These are phyloP conservation scores for Myotis findleyi DNA, from an alignment of 2,797 vertebrate genomes.

Conservation along the genomic window DNA sequence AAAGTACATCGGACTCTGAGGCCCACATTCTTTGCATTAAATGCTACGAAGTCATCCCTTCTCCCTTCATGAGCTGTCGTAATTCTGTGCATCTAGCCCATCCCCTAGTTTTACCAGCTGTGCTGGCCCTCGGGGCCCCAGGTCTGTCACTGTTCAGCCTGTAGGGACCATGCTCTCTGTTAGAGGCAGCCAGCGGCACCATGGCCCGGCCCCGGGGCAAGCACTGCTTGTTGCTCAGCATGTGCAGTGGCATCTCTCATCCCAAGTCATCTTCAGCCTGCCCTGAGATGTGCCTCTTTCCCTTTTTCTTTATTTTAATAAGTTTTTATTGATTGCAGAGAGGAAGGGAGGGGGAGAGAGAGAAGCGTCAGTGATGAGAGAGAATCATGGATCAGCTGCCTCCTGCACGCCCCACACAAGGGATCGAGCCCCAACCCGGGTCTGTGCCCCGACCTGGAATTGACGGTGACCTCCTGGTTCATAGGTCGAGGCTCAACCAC, in stretches of 20 bases:
- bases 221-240: background rate
- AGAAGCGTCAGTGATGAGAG: too few species aligned
- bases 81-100: background rate
- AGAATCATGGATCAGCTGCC: too few species aligned
- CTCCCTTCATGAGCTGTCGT: background rate
- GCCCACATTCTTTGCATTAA: background rate
- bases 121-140: background rate
- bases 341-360: too few species aligned
- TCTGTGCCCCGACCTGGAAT: too few species aligned
- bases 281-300: background rate
- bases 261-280: background rate
- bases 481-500: too few species aligned
- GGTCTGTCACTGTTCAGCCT: background rate
- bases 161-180: background rate
- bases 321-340: too few species aligned
- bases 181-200: background rate
- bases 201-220: background rate
- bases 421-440: too few species aligned
- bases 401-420: too few species aligned
- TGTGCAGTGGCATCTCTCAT: background rate
- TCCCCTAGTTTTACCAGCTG: background rate
- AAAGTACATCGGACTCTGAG: background rate
- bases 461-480: too few species aligned
- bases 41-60: background rate
- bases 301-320: too few species aligned